Evolutionary conservation across 2,113 vertebrate genomes (phyloP), one percentile per base, ranked within the genome.

Genomic region (Indri indri): DNA sequence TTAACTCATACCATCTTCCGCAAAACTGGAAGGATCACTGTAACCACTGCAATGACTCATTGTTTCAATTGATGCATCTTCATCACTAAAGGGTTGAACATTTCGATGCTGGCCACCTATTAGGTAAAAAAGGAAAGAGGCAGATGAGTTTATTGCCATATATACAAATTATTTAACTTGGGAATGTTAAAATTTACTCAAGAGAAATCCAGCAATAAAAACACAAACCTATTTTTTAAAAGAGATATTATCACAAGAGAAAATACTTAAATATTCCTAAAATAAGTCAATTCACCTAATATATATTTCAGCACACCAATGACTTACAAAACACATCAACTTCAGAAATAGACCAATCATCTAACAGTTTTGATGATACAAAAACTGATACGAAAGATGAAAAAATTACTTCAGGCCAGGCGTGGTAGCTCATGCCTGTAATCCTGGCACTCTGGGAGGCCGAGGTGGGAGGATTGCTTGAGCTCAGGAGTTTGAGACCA

Each of bases 1-100:
- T 54, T 63, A 76, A 81, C 79, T 91, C 63, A 17, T 98, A 99
- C 99, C 99, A 98, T 99, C 99, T 76, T 99, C 99, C 40, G 98
- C 99, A 90, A 99, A 99, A 98, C 99, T 99, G 97, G 99, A 98
- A 97, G 98, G 96, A 88, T 99, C 99, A 88, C 99, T 99, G 98
- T 99, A 99, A 97, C 99, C 99, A 98, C 99, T 99, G 98, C 99
- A 99, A 98, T 99, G 99, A 98, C 99, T 99, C 99, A 99, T 99
- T 70, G 99, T 99, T 99, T 99, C 99, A 95, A 99, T 99, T 6
- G 99, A 99, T 89, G 99, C 99, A 88, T 99, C 99, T 98, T 99
- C 99, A 96, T 99, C 99, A 97, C 99, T 99, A 98, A 99, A 99
- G 96, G 99, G 99, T 88, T 99, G 99, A 98, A 99, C 99, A 54